Evolutionary conservation across 2,113 vertebrate genomes (phyloP).

Genomic region (Vulpes ferrilata): DNA sequence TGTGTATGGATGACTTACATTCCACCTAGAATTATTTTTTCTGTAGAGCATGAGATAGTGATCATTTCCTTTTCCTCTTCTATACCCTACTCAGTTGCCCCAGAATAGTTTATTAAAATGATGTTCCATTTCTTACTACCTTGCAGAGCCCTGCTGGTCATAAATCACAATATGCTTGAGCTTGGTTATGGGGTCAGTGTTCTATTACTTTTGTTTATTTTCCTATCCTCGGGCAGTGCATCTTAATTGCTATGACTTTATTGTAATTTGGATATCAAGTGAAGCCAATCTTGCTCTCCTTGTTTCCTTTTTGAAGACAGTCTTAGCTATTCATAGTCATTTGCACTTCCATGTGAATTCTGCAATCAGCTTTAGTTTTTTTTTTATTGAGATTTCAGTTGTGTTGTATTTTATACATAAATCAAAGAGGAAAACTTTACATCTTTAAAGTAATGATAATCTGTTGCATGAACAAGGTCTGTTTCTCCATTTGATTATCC

Average conservation of each 20-base stretch:
- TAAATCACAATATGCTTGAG: neutral
- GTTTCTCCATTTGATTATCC: neutral
- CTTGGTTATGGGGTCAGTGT: neutral
- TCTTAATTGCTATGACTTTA: neutral
- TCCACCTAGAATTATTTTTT: neutral
- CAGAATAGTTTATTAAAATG: neutral
- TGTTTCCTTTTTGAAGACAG: neutral
- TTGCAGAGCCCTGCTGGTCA: neutral
- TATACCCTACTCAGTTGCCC: neutral
- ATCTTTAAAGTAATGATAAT: neutral
- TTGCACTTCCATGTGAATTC: neutral
- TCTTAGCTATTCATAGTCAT: neutral
- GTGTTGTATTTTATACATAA: neutral
- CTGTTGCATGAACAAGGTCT: neutral
- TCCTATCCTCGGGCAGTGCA: neutral
- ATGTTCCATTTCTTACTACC: neutral
- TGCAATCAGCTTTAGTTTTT: neutral
- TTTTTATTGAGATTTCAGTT: neutral
- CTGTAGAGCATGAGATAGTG: neutral
- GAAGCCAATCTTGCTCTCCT: neutral
- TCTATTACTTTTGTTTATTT: neutral
- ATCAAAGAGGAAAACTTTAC: neutral
- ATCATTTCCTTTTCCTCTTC: neutral
- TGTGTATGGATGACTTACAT: neutral
- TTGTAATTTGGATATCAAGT: neutral